Conservation (phyloP, 1,140 invertebrate genomes). For the Trichomalopsis sarcophagae region DNA sequence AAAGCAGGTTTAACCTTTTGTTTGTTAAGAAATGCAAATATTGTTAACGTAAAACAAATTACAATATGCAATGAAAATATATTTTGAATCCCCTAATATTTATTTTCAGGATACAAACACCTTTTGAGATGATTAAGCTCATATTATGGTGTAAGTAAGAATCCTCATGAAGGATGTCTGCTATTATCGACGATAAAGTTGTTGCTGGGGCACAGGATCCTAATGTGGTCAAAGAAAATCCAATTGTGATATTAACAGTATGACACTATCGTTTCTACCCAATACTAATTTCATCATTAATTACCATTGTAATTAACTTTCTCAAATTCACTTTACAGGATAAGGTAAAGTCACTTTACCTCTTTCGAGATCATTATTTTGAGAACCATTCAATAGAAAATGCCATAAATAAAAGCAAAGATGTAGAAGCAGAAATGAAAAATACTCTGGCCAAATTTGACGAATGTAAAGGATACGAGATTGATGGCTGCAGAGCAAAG, state of each 20-base stretch:
- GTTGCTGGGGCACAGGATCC: constrained; percentile 70
- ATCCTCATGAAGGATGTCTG: constrained; percentile 63
- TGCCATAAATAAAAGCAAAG: constrained; percentile 80
- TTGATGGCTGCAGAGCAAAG: constrained; percentile 78
- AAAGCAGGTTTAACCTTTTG: not conserved
- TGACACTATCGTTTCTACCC: constrained; percentile 9
- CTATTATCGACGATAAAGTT: constrained; percentile 72
- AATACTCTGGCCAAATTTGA: constrained; percentile 80
- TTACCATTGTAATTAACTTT: constrained; percentile 25
- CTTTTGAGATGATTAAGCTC: constrained; percentile 18
- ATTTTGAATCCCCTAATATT: not conserved
- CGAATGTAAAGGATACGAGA: constrained; percentile 80
- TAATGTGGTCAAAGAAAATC: constrained; percentile 70
- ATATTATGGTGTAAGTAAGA: constrained; percentile 5
- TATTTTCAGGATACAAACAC: constrained; percentile 10
- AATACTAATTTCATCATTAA: constrained; percentile 26
- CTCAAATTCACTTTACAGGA: constrained; percentile 73
- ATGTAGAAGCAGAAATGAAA: constrained; percentile 81
- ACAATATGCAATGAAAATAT: not conserved
- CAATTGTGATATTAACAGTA: constrained; percentile 71
- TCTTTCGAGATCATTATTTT: constrained; percentile 87
- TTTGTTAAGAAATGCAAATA: not conserved
- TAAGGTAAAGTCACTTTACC: constrained; percentile 81
- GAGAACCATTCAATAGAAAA: constrained; percentile 83
- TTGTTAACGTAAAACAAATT: not conserved